These are phyloP conservation scores for Dromiciops gliroides DNA, from an alignment of 2,113 vertebrate genomes.

Conservation along the genomic window DNA sequence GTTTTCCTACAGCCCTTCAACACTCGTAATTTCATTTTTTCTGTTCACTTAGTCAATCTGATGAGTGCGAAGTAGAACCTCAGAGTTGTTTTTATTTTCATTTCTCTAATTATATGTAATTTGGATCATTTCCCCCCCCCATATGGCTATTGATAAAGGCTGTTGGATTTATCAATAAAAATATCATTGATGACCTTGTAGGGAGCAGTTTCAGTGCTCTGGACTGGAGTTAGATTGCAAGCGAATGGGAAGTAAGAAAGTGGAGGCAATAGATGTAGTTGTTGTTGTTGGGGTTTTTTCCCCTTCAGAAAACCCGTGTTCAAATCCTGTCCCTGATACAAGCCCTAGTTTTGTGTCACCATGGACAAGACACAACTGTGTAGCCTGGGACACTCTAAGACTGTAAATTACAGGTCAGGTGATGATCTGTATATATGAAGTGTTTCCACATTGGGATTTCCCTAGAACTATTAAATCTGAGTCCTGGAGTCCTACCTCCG, in stretches of 20 bases:
- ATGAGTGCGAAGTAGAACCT: neutral
- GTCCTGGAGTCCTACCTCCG: neutral
- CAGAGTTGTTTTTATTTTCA: neutral
- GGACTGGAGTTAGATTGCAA: neutral
- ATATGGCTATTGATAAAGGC: neutral
- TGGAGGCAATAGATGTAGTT: neutral
- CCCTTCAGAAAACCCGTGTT: neutral
- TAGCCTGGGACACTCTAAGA: neutral
- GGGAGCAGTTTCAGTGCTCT: neutral
- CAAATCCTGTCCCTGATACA: neutral
- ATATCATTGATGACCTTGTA: neutral
- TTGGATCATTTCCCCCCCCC: neutral
- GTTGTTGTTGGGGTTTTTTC: neutral
- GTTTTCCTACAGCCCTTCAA: neutral
- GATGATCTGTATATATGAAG: no score
- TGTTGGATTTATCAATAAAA: neutral
- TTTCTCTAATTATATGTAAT: neutral
- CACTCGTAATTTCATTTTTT: neutral
- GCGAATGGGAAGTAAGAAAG: neutral
- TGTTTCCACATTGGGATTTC: neutral
- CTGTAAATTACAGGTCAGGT: neutral
- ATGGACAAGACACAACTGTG: neutral
- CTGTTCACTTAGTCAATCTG: neutral
- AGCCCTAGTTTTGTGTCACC: neutral
- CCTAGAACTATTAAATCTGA: neutral